Percentiles rank a stretch among this genome's conserved stretches.
phyloP scores from a whole-genome alignment of 2,797 vertebrate genomes.

The Anabas testudineus region DNA sequence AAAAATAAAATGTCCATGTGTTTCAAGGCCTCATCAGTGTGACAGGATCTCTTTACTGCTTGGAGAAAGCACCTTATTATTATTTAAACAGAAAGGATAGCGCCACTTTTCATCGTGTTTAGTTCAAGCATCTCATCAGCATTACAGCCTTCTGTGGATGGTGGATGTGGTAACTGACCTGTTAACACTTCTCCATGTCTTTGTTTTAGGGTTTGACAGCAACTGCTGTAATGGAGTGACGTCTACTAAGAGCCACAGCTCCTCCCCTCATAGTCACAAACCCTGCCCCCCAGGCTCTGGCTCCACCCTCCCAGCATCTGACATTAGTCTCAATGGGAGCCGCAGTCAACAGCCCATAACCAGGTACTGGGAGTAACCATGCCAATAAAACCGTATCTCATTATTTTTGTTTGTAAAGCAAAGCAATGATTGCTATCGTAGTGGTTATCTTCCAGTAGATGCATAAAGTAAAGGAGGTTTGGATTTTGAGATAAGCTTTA shows the following conservation, averaged over 20 bases:
- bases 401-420: no score
- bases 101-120: background rate
- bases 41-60: no score
- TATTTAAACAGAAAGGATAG: no score
- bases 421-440: background rate
- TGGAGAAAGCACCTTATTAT: no score
- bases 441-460: background rate
- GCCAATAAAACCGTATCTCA: accelerated
- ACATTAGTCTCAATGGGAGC: constrained; percentile 93
- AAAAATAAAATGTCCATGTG: no score
- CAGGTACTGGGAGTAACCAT: constrained; percentile 80
- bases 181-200: background rate
- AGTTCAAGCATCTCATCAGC: background rate
- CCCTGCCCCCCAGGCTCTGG: constrained; percentile 87
- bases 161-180: background rate
- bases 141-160: background rate
- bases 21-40: no score
- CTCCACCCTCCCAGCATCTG: constrained; percentile 88
- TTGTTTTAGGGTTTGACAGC: constrained; percentile 90
- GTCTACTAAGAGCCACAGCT: constrained; percentile 90
- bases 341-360: constrained; percentile 89
- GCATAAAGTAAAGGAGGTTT: background rate
- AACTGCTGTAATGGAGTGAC: constrained; percentile 98
- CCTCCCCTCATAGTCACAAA: constrained; percentile 94
- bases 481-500: background rate